Percentiles rank a stretch among this genome's conserved stretches.
phyloP scores from a whole-genome alignment of 2,113 vertebrate genomes.

The Eidolon helvum region DNA sequence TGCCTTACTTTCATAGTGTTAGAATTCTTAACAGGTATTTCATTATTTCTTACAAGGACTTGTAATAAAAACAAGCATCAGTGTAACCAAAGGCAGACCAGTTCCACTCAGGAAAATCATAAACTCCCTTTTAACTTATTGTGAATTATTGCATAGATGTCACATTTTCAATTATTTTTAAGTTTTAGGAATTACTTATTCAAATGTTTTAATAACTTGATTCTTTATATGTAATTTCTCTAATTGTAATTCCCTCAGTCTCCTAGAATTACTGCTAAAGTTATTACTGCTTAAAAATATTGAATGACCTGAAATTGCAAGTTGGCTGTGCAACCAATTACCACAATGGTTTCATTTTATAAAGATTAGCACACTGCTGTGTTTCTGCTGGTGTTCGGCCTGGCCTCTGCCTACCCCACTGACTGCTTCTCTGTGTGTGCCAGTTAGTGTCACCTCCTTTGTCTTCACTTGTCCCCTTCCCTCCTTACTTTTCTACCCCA shows the following conservation, averaged over 20 bases:
- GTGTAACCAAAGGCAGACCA: conserved; percentile 91
- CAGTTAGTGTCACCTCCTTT: not conserved
- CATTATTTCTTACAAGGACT: not conserved
- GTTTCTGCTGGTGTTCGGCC: too few species aligned
- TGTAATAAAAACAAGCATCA: conserved; percentile 12
- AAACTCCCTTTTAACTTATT: conserved; percentile 88
- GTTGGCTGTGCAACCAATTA: not conserved
- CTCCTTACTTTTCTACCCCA: not conserved
- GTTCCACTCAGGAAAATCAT: conserved; percentile 94
- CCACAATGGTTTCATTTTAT: not conserved
- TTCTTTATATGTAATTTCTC: conserved; percentile 50
- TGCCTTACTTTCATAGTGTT: not conserved
- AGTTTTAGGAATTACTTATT: conserved; percentile 89
- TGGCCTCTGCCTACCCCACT: not conserved
- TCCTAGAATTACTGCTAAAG: not conserved
- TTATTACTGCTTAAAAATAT: not conserved
- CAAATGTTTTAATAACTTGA: conserved; percentile 82
- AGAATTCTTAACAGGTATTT: conserved; percentile 39
- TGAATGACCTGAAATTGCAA: not conserved
- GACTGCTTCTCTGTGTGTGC: not conserved
- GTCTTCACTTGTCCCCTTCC: not conserved
- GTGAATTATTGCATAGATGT: conserved; percentile 93
- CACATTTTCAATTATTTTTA: conserved; percentile 87
- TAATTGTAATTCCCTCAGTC: not conserved
- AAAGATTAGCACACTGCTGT: not conserved